phyloP scores from a whole-genome alignment of 2,888 invertebrate genomes.

The Ephialtes manifestator region DNA sequence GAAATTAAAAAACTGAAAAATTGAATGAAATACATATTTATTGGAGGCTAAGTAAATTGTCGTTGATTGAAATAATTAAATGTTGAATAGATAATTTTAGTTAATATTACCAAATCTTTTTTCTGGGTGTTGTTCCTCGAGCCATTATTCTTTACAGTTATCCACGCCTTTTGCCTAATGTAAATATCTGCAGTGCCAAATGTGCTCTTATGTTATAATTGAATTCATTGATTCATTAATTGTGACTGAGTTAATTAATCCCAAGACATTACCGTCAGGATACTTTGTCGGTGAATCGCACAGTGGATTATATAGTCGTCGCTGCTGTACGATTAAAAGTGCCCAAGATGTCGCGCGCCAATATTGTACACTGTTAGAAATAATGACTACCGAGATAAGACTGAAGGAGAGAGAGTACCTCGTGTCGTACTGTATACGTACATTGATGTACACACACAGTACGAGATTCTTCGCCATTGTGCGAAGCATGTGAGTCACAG shows the following conservation, averaged over 20 bases:
- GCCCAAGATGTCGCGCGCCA: background rate
- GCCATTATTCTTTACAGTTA: no score
- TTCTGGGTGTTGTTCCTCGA: no score
- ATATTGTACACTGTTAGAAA: conserved; percentile 1
- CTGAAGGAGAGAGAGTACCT: background rate
- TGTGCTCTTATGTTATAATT: no score
- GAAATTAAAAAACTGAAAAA: no score
- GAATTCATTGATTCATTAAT: no score
- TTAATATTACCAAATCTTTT: no score
- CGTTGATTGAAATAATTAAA: no score
- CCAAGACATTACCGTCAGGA: background rate
- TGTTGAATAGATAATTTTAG: no score
- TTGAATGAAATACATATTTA: no score
- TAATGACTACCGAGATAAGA: background rate
- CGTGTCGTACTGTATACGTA: background rate
- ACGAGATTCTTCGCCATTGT: background rate
- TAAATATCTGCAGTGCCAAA: no score
- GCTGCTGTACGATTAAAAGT: background rate
- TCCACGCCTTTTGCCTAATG: no score
- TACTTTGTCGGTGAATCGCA: background rate
- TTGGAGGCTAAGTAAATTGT: no score
- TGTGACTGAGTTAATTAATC: background rate
- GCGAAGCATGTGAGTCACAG: conserved; percentile 23
- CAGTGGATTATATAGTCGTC: background rate
- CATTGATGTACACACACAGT: background rate